These are phyloP conservation scores for Calameuta pallipes DNA, from an alignment of 2,888 invertebrate genomes.

Conservation along the genomic window DNA sequence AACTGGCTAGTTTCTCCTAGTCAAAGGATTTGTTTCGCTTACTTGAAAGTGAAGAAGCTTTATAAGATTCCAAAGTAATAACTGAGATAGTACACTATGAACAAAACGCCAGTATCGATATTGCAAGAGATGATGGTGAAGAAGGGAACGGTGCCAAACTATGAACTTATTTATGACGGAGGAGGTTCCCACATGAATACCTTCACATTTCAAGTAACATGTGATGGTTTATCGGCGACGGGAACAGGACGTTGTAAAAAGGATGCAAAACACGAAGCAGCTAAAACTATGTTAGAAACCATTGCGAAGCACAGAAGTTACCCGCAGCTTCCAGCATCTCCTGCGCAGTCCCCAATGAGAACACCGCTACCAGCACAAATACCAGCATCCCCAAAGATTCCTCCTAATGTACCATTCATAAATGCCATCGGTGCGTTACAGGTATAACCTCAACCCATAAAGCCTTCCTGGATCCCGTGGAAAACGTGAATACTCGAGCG, in stretches of 20 bases:
- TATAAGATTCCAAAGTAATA: neutral
- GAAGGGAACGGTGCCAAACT: conserved; percentile 68
- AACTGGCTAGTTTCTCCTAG: neutral
- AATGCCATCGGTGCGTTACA: conserved; percentile 59
- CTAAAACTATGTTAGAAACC: conserved; percentile 57
- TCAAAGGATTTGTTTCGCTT: neutral
- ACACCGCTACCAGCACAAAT: conserved; percentile 40
- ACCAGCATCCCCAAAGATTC: conserved; percentile 35
- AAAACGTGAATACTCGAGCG: neutral
- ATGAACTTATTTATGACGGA: conserved; percentile 63
- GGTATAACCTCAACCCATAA: conserved; percentile 33
- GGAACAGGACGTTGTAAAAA: conserved; percentile 65
- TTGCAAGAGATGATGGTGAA: conserved; percentile 76
- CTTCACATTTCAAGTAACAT: conserved; percentile 60
- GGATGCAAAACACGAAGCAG: conserved; percentile 65
- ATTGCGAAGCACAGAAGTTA: conserved; percentile 50
- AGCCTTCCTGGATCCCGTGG: neutral
- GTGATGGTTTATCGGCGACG: conserved; percentile 50
- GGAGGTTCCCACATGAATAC: conserved; percentile 62
- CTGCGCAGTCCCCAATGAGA: conserved; percentile 43
- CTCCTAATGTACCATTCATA: conserved; percentile 48
- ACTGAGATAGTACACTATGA: conserved; percentile 19
- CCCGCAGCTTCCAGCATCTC: conserved; percentile 43
- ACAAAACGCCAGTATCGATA: conserved; percentile 75
- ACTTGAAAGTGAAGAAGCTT: neutral